Base-by-base conservation (phyloP, 2,888 invertebrate species). In the Lasioglossum calceatum region DNA sequence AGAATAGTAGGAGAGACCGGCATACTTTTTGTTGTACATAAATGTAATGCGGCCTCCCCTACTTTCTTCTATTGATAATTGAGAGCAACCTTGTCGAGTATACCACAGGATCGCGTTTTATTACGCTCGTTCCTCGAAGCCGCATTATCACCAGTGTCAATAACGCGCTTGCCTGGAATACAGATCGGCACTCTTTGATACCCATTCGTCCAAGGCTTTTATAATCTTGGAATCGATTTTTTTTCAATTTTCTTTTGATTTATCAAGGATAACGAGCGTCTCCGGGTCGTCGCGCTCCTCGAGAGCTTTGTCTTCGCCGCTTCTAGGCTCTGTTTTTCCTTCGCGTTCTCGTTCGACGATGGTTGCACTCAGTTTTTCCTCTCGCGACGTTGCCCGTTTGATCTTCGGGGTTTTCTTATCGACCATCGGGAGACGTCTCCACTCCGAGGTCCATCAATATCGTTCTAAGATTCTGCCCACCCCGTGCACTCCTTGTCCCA, bases 401-500 rank as follows among this genome's bases (percentile, higher is more conserved):
- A 85, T 83, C 84, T 70, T 50, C 32, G 47, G 71, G 70, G 36
- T 81, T 83, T 71, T 71, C 84, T 85, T 85, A 84, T 86, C 86
- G 19, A 61, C n/a, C 58, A 76, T 85, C 85, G 58, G n/a, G 61
- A 72, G 78, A 79, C 72, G 79, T 81, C 78, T 75, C 74, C 75
- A 64, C 82, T 85, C 39, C 82, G 47, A 73, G 82, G 77, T 83
- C 85, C 87, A 86, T 90, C 87, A 84, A 86, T 85, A 87, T 90
- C 90, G 80, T 77, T 74, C 84, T 75, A 77, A 83, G 84, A 77
- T 79, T 80, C 61, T 64, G 64, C 71, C 82, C 44, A n/a, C 42
- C 58, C 70, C 73, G 54, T 47, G 64, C 32, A 36, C 32, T 50
- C 71, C 61, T 78, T 54, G 78, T 82, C 74, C 84, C 82, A 82